Base-by-base conservation (phyloP, 2,888 invertebrate genomes). In the Lepeophtheirus nordmannii region DNA sequence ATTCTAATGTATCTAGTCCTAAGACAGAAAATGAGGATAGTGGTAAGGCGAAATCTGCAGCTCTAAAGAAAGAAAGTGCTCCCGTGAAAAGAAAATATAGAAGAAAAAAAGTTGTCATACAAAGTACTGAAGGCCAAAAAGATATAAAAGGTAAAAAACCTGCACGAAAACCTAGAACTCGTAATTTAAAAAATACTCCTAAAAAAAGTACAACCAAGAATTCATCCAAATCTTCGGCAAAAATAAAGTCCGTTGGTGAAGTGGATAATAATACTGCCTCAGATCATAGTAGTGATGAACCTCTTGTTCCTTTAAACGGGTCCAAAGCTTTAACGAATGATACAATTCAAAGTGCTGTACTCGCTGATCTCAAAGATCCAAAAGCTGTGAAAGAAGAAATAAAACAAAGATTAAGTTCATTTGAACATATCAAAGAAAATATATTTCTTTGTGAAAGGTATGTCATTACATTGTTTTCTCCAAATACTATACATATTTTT, bases 361-460 rank as follows among this genome's bases (percentile, higher is more conserved):
- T 62, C 39, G 41, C 39, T 62, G 12, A n/a, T 40, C 30, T 62
- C 20, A 20, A n/a, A 20, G 68, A 69, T 22, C 72, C 71, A 22
- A 69, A 69, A 65, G 70, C 67, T 11, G 71, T 73, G 69, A 62
- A 68, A 66, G 78, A 80, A 70, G 76, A 78, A 67, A 74, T 82
- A 70, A 78, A 79, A 69, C 79, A 79, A 65, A 77, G 82, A 70
- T 79, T 89, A 70, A 85, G 85, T 68, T 85, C 85, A 71, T 93
- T 87, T 76, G 83, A 85, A 68, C 82, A 84, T 71, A 81, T 93
- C 62, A 83, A 83, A 65, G 91, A 92, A 74, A 93, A 93, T 78
- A 81, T 86, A 69, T 93, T 91, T 77, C 80, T 88, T 68, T 82
- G 83, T 53, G 89, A 89, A 70, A 82, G 89, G 74, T 86, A 71